Evolutionary conservation across 23 tunicate genomes (phyloP).

Genomic region (Styela clava): DNA sequence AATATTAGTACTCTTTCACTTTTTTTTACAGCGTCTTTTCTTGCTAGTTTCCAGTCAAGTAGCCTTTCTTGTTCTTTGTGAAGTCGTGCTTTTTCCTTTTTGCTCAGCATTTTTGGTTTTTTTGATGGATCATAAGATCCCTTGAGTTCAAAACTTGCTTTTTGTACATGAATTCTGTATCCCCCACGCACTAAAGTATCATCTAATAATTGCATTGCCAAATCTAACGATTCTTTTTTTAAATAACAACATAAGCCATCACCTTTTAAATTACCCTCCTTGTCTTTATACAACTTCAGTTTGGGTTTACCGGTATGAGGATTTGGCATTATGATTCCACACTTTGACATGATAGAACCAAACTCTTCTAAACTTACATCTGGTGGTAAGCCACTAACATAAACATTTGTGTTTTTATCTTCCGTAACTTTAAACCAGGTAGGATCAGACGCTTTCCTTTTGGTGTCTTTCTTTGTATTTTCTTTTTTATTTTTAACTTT

Average conservation of each 20-base stretch:
- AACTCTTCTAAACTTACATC: slow-evolving; percentile 67
- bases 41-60: slow-evolving; percentile 73
- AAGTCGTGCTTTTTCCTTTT: slow-evolving; percentile 72
- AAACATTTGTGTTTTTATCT: slow-evolving; percentile 73
- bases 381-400: slow-evolving; percentile 64
- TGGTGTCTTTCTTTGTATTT: not conserved
- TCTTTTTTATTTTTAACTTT: not conserved
- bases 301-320: slow-evolving; percentile 63
- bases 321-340: slow-evolving; percentile 76
- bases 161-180: slow-evolving; percentile 44
- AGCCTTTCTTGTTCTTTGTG: slow-evolving; percentile 52
- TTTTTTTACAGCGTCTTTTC: slow-evolving; percentile 57
- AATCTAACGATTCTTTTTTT: slow-evolving; percentile 61
- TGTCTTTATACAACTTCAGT: slow-evolving; percentile 65
- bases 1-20: slow-evolving; percentile 78
- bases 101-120: slow-evolving; percentile 87
- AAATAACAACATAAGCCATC: slow-evolving; percentile 86
- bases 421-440: slow-evolving; percentile 20
- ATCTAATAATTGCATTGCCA: slow-evolving; percentile 66
- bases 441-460: slow-evolving; percentile 19
- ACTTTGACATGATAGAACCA: slow-evolving; percentile 63
- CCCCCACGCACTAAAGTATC: slow-evolving; percentile 37
- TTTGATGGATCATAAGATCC: slow-evolving; percentile 81
- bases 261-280: slow-evolving; percentile 64
- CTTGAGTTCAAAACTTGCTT: slow-evolving; percentile 71